Evolutionary conservation across 2,113 vertebrate species (phyloP).

Genomic region (Petaurus breviceps): DNA sequence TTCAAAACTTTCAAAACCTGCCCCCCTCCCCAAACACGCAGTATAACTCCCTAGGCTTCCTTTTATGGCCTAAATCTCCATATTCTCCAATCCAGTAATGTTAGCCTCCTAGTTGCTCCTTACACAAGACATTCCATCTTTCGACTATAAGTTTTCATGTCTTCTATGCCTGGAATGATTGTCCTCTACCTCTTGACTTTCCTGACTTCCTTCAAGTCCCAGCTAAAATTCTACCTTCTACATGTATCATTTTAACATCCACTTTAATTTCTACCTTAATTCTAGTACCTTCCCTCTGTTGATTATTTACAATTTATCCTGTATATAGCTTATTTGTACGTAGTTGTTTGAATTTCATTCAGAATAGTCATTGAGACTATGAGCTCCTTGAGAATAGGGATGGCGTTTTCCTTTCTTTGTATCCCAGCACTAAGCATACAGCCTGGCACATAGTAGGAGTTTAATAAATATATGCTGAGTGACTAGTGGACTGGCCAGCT

Average conservation of each 20-base stretch:
- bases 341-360: not conserved
- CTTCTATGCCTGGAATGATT: not conserved
- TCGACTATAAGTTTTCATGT: not conserved
- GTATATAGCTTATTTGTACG: not conserved
- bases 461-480: not conserved
- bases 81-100: too few species aligned
- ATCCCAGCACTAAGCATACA: not conserved
- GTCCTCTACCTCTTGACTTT: not conserved
- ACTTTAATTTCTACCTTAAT: not conserved
- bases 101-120: not conserved
- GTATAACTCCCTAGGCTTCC: not conserved
- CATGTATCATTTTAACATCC: not conserved
- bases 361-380: not conserved
- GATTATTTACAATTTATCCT: not conserved
- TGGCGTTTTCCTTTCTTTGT: not conserved
- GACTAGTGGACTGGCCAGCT: not conserved
- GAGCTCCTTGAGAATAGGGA: not conserved
- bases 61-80: not conserved
- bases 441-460: not conserved
- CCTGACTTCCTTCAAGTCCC: not conserved
- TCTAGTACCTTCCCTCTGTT: not conserved
- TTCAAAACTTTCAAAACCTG: not conserved
- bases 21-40: too few species aligned
- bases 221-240: not conserved
- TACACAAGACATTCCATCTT: not conserved